These are phyloP conservation scores for Platypus cylindrus DNA, from an alignment of 2,888 invertebrate species.

Conservation along the genomic window DNA sequence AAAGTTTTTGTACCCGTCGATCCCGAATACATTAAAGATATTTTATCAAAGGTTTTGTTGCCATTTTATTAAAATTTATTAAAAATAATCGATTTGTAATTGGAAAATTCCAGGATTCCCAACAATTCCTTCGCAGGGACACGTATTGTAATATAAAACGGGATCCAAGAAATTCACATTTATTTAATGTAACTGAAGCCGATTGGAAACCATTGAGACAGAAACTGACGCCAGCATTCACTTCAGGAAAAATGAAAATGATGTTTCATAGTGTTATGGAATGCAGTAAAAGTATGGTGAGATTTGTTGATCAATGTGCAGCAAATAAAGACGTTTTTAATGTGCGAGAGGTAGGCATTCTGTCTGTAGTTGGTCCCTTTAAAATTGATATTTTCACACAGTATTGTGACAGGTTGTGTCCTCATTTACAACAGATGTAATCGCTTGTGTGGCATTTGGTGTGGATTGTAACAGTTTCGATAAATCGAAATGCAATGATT, in stretches of 20 bases:
- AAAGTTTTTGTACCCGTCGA: constrained; percentile 21
- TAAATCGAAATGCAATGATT: constrained; percentile 15
- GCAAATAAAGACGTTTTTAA: constrained; percentile 27
- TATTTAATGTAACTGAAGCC: constrained; percentile 42
- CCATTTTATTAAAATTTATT: no score
- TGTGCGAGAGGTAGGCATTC: constrained; percentile 29
- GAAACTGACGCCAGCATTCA: constrained; percentile 46
- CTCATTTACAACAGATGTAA: constrained; percentile 7
- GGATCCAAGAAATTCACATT: constrained; percentile 36
- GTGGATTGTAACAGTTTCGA: constrained; percentile 4
- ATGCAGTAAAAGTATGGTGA: constrained; percentile 23
- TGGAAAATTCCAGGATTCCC: constrained; percentile 15
- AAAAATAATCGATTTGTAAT: no score
- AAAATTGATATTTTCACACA: no score
- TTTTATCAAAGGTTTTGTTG: constrained; percentile 9
- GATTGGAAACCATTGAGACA: constrained; percentile 47
- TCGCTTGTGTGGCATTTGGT: constrained; percentile 5
- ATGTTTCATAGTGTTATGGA: constrained; percentile 29
- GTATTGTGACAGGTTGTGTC: constrained; percentile 4
- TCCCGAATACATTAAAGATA: constrained; percentile 21
- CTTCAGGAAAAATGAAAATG: constrained; percentile 35
- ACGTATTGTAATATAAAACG: constrained; percentile 23
- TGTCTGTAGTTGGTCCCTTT: no score
- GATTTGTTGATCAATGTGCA: constrained; percentile 18
- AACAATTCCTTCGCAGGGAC: constrained; percentile 22